Evolutionary conservation across 2,888 invertebrate species (phyloP).

Genomic region (Geophilus truncorum): DNA sequence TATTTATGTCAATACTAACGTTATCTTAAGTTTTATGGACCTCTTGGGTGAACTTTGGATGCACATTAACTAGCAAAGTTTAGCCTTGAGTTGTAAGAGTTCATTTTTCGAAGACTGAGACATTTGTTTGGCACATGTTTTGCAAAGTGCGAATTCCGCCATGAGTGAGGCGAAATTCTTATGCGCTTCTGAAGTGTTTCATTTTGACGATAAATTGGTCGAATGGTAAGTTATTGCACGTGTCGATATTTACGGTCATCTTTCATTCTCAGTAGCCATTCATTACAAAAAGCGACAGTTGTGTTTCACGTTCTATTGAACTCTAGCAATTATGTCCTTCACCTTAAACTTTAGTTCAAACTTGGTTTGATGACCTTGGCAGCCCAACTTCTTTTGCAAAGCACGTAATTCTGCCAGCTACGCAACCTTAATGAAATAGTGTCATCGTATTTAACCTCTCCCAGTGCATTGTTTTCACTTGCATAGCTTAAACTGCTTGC

Average conservation of each 20-base stretch:
- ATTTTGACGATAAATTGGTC: neutral
- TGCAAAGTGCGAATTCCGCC: neutral
- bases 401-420: neutral
- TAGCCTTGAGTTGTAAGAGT: conserved; percentile 25
- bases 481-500: no score
- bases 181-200: neutral
- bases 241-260: neutral
- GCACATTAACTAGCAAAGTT: neutral
- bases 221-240: conserved; percentile 1
- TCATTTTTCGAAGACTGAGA: neutral
- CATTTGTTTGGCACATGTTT: neutral
- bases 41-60: conserved; percentile 18
- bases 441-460: neutral
- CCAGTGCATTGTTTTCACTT: neutral
- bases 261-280: neutral
- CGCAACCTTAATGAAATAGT: neutral
- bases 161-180: conserved; percentile 6
- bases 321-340: conserved; percentile 3
- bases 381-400: neutral
- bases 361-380: conserved; percentile 18
- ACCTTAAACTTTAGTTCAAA: conserved; percentile 13
- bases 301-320: neutral
- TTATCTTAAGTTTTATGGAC: conserved; percentile 8
- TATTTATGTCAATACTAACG: neutral
- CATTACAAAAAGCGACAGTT: neutral